Evolutionary conservation across 37 sponge, comb jelly and placozoan genomes (phyloP).

Genomic region (Eunapius fragilis): DNA sequence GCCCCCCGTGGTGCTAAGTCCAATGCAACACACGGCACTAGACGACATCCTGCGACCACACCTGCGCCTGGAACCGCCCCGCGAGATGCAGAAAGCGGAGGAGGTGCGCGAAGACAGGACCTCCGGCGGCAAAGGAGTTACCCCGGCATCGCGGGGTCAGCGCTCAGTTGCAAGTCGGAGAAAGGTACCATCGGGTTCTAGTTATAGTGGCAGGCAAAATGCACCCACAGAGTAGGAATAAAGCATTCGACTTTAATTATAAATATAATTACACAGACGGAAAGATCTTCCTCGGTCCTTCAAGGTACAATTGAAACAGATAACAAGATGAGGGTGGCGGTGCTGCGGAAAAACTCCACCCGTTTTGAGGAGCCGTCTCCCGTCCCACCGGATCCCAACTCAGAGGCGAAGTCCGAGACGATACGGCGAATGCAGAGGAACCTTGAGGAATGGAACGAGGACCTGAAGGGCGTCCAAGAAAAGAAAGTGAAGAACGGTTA

Average conservation of each 20-base stretch:
- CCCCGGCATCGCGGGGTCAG: neutral
- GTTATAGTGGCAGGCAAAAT: too few relatives aligned
- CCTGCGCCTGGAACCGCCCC: conserved; percentile 37
- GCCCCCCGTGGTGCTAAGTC: neutral
- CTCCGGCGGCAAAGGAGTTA: neutral
- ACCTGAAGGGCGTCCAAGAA: conserved; percentile 55
- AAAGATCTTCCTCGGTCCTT: neutral
- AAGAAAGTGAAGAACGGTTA: conserved; percentile 78
- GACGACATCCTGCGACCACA: conserved; percentile 35
- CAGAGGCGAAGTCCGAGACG: conserved; percentile 79
- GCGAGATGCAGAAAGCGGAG: too few relatives aligned
- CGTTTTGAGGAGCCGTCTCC: conserved; percentile 65
- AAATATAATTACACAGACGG: neutral
- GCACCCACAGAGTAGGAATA: too few relatives aligned
- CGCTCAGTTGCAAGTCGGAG: neutral
- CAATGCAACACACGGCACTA: conserved; percentile 8
- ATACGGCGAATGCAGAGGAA: conserved; percentile 74
- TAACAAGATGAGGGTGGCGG: conserved; percentile 72
- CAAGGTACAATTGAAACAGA: conserved; percentile 74
- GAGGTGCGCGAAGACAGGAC: neutral
- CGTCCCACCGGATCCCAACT: conserved; percentile 82
- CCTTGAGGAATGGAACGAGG: conserved; percentile 70
- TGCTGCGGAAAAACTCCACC: conserved; percentile 58
- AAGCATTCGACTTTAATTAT: too few relatives aligned
- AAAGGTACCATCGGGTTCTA: too few relatives aligned